Percentiles rank a stretch among this genome's conserved stretches.
Evolutionary conservation across 2,113 vertebrate genomes (phyloP).

Genomic region (Apus apus): DNA sequence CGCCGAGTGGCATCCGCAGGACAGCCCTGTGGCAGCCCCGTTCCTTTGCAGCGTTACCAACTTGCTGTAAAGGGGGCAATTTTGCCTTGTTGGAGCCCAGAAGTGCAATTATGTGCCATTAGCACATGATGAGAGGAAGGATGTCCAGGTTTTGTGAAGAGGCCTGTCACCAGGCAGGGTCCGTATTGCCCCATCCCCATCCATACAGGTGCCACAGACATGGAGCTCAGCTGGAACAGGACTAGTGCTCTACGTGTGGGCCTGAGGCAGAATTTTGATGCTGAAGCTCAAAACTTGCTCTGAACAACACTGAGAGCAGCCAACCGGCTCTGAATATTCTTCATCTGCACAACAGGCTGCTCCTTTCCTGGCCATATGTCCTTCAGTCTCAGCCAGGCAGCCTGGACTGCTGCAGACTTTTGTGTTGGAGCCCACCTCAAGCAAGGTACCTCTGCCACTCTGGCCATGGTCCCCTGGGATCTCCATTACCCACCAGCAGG

Average conservation of each 20-base stretch:
- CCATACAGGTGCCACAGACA: background rate
- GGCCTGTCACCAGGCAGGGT: background rate
- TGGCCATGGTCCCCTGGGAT: background rate
- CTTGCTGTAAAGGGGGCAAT: background rate
- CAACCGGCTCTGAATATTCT: background rate
- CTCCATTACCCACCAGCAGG: accelerated
- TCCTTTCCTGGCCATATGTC: accelerated
- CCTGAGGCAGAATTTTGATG: background rate
- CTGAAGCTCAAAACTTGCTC: background rate
- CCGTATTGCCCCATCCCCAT: background rate
- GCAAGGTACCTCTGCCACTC: background rate
- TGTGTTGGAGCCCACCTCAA: background rate
- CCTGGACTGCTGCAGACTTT: accelerated
- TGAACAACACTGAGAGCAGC: background rate
- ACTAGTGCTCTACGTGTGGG: background rate
- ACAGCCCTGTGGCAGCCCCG: accelerated
- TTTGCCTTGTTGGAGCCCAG: background rate
- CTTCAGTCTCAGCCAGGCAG: background rate
- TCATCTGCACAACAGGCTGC: background rate
- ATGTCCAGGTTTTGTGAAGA: accelerated
- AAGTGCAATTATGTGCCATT: background rate
- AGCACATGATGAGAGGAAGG: background rate
- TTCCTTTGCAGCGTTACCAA: background rate
- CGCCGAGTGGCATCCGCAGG: accelerated
- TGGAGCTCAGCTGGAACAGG: background rate